These are phyloP conservation scores for Cacatua alba DNA, from an alignment of 2,113 vertebrate species.

Conservation along the genomic window DNA sequence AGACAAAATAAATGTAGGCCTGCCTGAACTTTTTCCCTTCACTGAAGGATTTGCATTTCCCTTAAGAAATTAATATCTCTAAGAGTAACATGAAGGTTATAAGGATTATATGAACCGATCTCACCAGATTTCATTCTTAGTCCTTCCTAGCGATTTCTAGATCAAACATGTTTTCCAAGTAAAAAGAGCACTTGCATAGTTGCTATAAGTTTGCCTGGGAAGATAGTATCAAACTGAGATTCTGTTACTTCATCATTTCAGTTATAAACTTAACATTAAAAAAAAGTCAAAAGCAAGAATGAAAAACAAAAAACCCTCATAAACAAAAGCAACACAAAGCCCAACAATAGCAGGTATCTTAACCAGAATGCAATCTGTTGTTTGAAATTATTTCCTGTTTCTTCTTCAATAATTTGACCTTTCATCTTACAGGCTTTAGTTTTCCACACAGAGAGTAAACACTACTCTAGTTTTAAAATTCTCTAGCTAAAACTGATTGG, in stretches of 20 bases:
- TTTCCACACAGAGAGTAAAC: background rate
- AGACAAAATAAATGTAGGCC: background rate
- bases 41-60: background rate
- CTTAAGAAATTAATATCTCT: background rate
- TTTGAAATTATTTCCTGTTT: background rate
- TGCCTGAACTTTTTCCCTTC: background rate
- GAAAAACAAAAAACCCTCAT: background rate
- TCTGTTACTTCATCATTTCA: slow-evolving; percentile 7
- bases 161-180: slow-evolving; percentile 52
- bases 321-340: background rate
- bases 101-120: slow-evolving; percentile 30
- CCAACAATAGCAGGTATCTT: background rate
- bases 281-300: background rate
- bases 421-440: background rate
- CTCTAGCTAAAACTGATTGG: background rate
- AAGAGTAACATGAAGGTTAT: background rate
- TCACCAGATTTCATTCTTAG: slow-evolving; percentile 46
- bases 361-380: background rate
- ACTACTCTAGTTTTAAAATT: background rate
- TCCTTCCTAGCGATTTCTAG: slow-evolving; percentile 45
- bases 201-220: slow-evolving; percentile 35
- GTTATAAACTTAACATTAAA: background rate
- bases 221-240: slow-evolving; percentile 39
- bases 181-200: slow-evolving; percentile 37
- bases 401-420: background rate